These are phyloP conservation scores for Tetraodon nigroviridis DNA, from an alignment of 2,113 vertebrate species.

Conservation along the genomic window DNA sequence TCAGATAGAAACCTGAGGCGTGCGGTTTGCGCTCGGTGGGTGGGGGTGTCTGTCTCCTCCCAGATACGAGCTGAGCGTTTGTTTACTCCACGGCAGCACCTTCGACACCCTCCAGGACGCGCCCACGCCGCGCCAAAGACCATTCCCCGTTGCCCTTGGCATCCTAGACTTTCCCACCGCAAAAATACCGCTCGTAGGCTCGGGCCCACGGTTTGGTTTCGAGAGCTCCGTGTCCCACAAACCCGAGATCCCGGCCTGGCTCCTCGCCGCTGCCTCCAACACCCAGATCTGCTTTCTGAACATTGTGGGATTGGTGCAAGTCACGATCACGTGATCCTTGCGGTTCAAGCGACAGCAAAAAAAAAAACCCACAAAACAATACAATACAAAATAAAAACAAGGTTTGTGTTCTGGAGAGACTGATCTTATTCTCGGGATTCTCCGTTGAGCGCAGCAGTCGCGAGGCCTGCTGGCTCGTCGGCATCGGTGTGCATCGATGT, in stretches of 20 bases:
- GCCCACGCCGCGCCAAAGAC: not conserved
- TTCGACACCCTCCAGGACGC: not conserved
- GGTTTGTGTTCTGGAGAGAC: no score
- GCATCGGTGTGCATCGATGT: not conserved
- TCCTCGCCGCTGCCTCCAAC: not conserved
- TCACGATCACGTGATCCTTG: no score
- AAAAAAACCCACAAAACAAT: no score
- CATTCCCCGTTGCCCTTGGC: not conserved
- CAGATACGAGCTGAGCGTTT: slow-evolving; percentile 1
- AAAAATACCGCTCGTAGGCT: slow-evolving; percentile 25
- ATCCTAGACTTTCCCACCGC: slow-evolving; percentile 20
- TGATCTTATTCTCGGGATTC: no score
- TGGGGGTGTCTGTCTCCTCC: slow-evolving; percentile 16
- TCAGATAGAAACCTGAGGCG: slow-evolving; percentile 44
- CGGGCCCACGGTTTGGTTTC: slow-evolving; percentile 51
- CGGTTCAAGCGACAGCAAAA: not conserved
- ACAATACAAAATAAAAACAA: no score
- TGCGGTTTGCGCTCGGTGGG: slow-evolving; percentile 42
- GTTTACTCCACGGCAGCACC: not conserved
- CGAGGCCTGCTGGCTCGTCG: not conserved
- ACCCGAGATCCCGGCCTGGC: slow-evolving; percentile 11
- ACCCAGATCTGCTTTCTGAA: not conserved
- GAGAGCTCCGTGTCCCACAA: slow-evolving; percentile 19
- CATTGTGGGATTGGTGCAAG: no score
- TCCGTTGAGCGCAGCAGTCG: not conserved